Evolutionary conservation across 2,888 invertebrate species (phyloP), one percentile per base, ranked within the genome.

Genomic region (Nephrocerus scutellatus): DNA sequence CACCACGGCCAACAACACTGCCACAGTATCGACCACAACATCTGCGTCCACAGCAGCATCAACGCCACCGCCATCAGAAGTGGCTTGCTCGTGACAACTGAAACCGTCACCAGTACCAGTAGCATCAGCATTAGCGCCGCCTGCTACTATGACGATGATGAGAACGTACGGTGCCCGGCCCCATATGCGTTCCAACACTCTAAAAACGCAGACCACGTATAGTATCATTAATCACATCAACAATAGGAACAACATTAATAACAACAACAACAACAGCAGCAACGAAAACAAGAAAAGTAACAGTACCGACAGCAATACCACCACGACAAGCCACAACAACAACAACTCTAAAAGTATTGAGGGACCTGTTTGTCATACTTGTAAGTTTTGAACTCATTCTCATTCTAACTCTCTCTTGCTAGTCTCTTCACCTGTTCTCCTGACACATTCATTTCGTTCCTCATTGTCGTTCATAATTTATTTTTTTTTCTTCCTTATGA

Each of bases 1-100:
- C n/a, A n/a, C n/a, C n/a, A n/a, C n/a, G n/a, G n/a, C n/a, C n/a
- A n/a, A n/a, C n/a, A n/a, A n/a, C n/a, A 51, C 45, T 43, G 49
- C 59, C 9, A 58, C 62, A 6, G 52, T 42, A 34, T 60, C 59
- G 24, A 57, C 50, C 30, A 36, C 46, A 26, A 32, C 21, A 34
- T 21, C 25, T 41, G 39, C 46, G 28, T 26, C 47, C 25, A 40
- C 57, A 29, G 48, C 47, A 43, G 38, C 56, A 32, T 52, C 61
- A 46, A 46, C 66, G 32, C 48, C 47, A 43, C 36, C 56, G 31
- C 52, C 61, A 46, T 46, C 66, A 32, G 68, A 67, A 51, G 66
- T 68, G 26, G 65, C 64, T 31, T 68, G 67, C 41, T 67, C 68
- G 66, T 68, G 67, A 68, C 68, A 61, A 60, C 56, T 54, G 53